Conservation (phyloP, 2,113 vertebrate species). For the Ifrita kowaldi region DNA sequence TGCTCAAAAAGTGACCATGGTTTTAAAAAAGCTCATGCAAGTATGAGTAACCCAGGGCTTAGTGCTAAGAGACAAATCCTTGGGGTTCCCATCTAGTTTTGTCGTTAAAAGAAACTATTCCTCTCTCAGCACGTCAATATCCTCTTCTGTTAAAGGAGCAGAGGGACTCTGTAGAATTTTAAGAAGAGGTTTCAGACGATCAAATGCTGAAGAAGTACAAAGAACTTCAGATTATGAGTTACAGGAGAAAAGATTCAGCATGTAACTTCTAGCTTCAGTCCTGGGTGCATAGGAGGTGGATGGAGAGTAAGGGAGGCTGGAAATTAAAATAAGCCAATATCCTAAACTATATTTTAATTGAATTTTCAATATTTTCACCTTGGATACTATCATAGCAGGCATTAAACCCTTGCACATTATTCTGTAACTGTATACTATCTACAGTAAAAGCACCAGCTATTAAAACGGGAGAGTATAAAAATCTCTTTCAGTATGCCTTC, state of each 20-base stretch:
- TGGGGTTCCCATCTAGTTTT: not conserved
- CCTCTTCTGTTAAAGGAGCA: not conserved
- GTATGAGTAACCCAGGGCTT: not conserved
- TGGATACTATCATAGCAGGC: conserved; percentile 48
- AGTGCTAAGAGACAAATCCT: not conserved
- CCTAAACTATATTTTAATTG: conserved; percentile 58
- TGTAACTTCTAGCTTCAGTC: not conserved
- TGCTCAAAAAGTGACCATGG: not conserved
- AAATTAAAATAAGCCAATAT: conserved; percentile 54
- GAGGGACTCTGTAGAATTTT: not conserved
- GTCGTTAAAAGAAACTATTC: not conserved
- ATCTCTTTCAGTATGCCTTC: conserved; percentile 14
- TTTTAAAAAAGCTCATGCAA: not conserved
- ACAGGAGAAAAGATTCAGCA: not conserved
- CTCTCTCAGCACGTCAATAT: not conserved
- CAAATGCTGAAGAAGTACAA: not conserved
- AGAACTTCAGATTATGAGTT: not conserved
- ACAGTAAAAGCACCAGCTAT: conserved; percentile 46
- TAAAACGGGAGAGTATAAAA: conserved; percentile 47
- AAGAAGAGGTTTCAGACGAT: not conserved
- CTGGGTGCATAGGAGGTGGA: not conserved
- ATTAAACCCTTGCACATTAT: conserved; percentile 55
- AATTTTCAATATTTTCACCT: conserved; percentile 60
- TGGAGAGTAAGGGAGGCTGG: not conserved
- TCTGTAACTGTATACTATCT: conserved; percentile 17